Conservation (phyloP, 2,113 vertebrate genomes). For the human (Homo sapiens) region GRCh38 chr7:153344001-153344500, state of each 20-base stretch:
- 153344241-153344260: not conserved
- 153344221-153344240: not conserved
- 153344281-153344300: not conserved
- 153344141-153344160: not conserved
- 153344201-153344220: not conserved
- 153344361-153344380: not conserved
- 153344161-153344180: not conserved
- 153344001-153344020: not conserved
- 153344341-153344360: not conserved
- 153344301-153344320: not conserved
- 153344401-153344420: not conserved
- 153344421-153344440: not conserved
- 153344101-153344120: not conserved
- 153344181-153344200: not conserved
- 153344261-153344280: not conserved
- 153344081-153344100: not conserved
- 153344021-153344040: not conserved
- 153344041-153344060: not conserved
- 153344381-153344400: not conserved
- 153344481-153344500: not conserved
- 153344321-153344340: not conserved
- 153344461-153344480: not conserved
- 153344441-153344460: not conserved
- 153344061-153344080: not conserved
- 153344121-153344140: not conserved